Conservation (phyloP, 2,113 vertebrate species). For the Cryptoleucopteryx plumbea region DNA sequence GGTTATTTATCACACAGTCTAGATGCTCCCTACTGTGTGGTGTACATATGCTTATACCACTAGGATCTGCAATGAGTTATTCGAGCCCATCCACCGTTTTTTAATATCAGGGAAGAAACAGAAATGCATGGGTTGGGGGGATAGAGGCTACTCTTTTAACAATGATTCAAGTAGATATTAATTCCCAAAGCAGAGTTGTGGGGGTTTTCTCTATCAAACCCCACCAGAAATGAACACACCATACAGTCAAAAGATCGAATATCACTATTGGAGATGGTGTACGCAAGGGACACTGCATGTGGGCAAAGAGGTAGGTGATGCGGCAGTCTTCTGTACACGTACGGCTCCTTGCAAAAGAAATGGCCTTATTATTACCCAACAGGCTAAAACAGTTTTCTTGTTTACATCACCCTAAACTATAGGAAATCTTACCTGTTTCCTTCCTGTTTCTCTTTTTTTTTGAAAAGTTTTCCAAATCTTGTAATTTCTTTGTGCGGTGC, state of each 20-base stretch:
- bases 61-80: no score
- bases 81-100: background rate
- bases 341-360: background rate
- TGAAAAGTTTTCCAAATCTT: background rate
- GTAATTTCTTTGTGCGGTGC: fast-evolving
- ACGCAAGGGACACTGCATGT: fast-evolving
- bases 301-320: background rate
- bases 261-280: fast-evolving
- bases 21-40: background rate
- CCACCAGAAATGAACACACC: background rate
- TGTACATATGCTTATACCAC: fast-evolving
- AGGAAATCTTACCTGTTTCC: background rate
- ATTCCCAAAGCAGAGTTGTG: background rate
- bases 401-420: background rate
- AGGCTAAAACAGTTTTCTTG: background rate
- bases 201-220: background rate
- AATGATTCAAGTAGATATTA: background rate
- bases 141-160: background rate
- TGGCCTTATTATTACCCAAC: no score
- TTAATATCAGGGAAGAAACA: background rate
- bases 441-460: background rate
- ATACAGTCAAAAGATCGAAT: background rate
- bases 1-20: background rate
- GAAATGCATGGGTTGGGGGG: background rate
- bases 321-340: fast-evolving